A percentile compares a stretch with the other conserved stretches of the same genome.
Evolutionary conservation across 2,888 invertebrate genomes (phyloP).

Genomic region (Sympetrum striolatum): DNA sequence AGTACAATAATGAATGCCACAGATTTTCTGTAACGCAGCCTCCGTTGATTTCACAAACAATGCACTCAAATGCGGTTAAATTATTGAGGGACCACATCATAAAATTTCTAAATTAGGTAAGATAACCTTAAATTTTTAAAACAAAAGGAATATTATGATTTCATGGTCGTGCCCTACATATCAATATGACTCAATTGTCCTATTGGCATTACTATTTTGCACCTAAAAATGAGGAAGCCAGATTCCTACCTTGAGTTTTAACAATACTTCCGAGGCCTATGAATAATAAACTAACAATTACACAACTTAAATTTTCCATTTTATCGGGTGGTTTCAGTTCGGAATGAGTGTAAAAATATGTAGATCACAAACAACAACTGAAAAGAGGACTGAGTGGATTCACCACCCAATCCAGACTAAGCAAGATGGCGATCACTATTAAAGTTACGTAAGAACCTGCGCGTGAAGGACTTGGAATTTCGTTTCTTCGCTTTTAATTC

Average conservation of each 20-base stretch:
- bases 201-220: slow-evolving; percentile 3
- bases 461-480: slow-evolving; percentile 32
- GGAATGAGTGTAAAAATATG: slow-evolving; percentile 31
- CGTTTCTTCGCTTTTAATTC: slow-evolving; percentile 25
- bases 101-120: no score
- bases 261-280: slow-evolving; percentile 42
- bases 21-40: no score
- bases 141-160: no score
- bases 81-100: no score
- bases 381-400: slow-evolving; percentile 35
- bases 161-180: slow-evolving; percentile 19
- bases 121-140: no score
- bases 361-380: slow-evolving; percentile 37
- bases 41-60: no score
- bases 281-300: slow-evolving; percentile 41
- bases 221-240: slow-evolving; percentile 6
- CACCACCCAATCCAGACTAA: slow-evolving; percentile 43
- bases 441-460: slow-evolving; percentile 43
- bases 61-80: no score
- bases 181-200: slow-evolving; percentile 17
- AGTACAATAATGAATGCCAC: no score
- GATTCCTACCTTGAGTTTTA: slow-evolving; percentile 33
- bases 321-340: slow-evolving; percentile 1
- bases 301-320: slow-evolving; percentile 43
- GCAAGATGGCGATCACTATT: slow-evolving; percentile 43